Conservation (phyloP, 2,888 invertebrate genomes). For the Folsomia candida region DNA sequence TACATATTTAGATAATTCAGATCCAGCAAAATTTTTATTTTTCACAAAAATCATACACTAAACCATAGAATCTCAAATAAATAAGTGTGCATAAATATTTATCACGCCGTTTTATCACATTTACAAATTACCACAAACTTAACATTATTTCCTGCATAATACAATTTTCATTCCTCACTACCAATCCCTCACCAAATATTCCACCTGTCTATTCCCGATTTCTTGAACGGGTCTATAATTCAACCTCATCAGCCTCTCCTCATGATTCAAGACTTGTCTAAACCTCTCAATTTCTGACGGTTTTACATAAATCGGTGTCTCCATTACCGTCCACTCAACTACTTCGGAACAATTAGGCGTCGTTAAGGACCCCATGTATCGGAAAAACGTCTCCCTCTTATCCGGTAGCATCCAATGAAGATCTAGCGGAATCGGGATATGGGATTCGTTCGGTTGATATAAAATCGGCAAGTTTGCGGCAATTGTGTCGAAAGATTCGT, state of each 20-base stretch:
- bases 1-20: no score
- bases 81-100: no score
- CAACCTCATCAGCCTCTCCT: neutral
- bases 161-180: no score
- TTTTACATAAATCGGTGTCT: neutral
- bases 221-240: neutral
- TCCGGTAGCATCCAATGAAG: neutral
- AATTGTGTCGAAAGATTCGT: neutral
- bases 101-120: no score
- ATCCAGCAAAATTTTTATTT: no score
- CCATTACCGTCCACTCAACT: neutral
- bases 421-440: neutral
- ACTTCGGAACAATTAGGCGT: neutral
- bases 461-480: neutral
- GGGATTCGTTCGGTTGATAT: neutral
- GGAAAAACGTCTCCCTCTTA: neutral
- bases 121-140: no score
- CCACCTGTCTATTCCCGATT: neutral
- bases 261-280: neutral
- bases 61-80: no score
- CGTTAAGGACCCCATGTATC: conserved; percentile 5
- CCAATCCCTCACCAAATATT: no score
- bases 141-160: no score
- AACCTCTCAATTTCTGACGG: neutral
- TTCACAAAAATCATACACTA: no score